Evolutionary conservation across 2,113 vertebrate genomes (phyloP), one percentile per base, ranked within the genome.

Genomic region (Gymnocephalus cernua): DNA sequence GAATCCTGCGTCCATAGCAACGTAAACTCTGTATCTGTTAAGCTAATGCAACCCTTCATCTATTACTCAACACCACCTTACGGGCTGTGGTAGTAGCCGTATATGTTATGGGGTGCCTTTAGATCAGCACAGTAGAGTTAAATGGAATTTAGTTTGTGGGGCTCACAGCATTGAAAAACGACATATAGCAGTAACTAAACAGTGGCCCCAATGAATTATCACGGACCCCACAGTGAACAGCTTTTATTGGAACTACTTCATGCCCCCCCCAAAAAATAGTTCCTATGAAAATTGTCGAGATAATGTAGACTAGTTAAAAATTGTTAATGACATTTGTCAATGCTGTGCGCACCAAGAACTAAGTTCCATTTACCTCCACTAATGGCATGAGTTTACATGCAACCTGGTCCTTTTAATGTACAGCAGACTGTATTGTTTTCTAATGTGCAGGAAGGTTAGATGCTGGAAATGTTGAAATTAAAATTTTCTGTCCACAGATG

Each of bases 401-500:
- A 21, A 21, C 48, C 35, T 15, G 11, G 9, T 25, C 0, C 1
- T 47, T 47, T 47, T 4, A 18, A 35, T 66, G 27, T 35, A 35
- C 32, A 35, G 6, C 6, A 14, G 29, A 27, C 29, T 18, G 3
- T 21, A 27, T 2, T 41, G 2, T 9, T 3, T 57, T 18, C 14
- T 6, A 48, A 66, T 58, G 12, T 48, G 4, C 4, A 61, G 4
- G 27, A 21, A 32, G 8, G 8, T 45, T 2, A 23, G 1, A 45
- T 57, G 21, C 13, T 59, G 44, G 11, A 45, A 23, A 23, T 48
- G 6, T 32, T 57, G 32, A 48, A 6, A 48, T 64, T 32, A 4
- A 27, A 15, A 57, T 15, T 16, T 0, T 86, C 11, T 89, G 0
- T 81, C 21, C 69, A 6, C 82, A 88, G 84, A 4, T 44, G 0